A percentile compares a stretch with the other conserved stretches of the same genome.
Conservation (phyloP, 2,888 invertebrate species). For the Protonemura montana region DNA sequence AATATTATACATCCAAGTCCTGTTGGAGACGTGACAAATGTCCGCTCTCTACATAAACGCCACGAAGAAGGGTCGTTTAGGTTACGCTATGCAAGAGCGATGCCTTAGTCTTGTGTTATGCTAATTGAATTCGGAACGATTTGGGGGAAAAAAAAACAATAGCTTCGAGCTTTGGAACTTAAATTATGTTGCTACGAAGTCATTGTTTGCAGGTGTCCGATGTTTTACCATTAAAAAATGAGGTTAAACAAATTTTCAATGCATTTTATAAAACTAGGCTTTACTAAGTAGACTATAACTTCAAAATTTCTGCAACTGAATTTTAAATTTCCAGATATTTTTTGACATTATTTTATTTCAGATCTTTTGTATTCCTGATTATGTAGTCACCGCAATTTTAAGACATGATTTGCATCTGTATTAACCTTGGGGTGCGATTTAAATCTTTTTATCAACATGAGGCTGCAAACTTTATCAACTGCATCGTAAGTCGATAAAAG, state of each 20-base stretch:
- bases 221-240: not conserved
- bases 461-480: not conserved
- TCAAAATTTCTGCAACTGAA: no score
- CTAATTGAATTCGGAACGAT: slow-evolving; percentile 21
- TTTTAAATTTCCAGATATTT: no score
- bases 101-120: slow-evolving; percentile 9
- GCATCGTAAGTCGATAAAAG: not conserved
- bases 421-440: not conserved
- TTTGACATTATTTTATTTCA: no score
- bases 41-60: not conserved
- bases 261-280: no score
- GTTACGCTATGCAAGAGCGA: slow-evolving; percentile 7
- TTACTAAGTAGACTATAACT: no score
- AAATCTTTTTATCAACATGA: not conserved
- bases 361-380: no score
- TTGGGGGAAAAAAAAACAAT: slow-evolving; percentile 9
- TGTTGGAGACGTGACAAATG: slow-evolving; percentile 34
- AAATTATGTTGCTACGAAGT: not conserved
- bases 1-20: slow-evolving; percentile 23
- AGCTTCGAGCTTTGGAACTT: not conserved
- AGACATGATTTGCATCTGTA: not conserved
- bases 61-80: slow-evolving; percentile 33
- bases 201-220: not conserved
- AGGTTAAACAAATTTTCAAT: not conserved
- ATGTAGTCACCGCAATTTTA: not conserved